Evolutionary conservation across 1,140 invertebrate genomes (phyloP).

Genomic region (Carcinoscorpius rotundicauda): DNA sequence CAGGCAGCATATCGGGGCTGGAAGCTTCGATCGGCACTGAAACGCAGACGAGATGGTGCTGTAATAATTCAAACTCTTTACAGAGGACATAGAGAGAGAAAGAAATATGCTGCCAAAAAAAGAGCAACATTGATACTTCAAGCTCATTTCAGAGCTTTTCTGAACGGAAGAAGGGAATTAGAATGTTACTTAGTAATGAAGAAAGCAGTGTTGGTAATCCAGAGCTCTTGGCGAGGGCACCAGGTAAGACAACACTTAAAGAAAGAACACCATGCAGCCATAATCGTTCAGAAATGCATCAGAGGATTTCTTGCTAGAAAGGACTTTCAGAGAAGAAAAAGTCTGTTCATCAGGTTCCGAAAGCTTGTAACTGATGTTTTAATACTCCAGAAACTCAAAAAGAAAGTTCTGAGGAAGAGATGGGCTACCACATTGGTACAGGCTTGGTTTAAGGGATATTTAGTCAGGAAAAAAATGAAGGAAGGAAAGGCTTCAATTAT

Average conservation of each 20-base stretch:
- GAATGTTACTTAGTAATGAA: neutral
- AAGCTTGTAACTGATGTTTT: neutral
- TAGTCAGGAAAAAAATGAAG: neutral
- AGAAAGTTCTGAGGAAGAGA: too few relatives aligned
- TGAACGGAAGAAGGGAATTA: neutral
- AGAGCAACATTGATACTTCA: neutral
- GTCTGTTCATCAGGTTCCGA: neutral
- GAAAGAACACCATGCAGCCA: neutral
- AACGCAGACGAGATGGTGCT: neutral
- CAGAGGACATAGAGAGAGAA: neutral
- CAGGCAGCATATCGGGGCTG: slow-evolving; percentile 3
- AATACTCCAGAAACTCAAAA: neutral
- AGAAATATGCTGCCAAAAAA: neutral
- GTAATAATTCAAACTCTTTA: slow-evolving; percentile 7
- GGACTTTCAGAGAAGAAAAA: neutral
- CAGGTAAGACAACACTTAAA: neutral
- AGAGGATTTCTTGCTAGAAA: slow-evolving; percentile 7
- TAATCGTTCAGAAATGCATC: slow-evolving; percentile 4
- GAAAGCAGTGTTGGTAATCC: neutral
- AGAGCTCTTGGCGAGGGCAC: neutral
- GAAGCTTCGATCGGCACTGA: neutral
- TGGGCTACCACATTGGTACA: too few relatives aligned
- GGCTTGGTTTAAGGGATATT: neutral
- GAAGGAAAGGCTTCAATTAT: neutral
- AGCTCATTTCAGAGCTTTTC: neutral